A percentile compares a stretch with the other conserved stretches of the same genome.
phyloP scores from a whole-genome alignment of 2,888 invertebrate genomes.

The Ceramica pisi region DNA sequence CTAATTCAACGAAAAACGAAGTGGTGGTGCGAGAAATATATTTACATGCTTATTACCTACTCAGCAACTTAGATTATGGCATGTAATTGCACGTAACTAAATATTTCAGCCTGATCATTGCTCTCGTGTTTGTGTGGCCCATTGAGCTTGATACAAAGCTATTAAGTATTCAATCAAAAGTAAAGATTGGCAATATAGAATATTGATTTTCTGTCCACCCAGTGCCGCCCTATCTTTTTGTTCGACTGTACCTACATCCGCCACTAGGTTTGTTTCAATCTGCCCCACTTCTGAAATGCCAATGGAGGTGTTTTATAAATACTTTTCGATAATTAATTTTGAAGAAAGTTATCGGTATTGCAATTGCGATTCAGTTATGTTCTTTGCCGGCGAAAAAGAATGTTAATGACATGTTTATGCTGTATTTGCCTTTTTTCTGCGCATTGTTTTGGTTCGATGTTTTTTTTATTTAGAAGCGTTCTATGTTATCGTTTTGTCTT shows the following conservation, averaged over 20 bases:
- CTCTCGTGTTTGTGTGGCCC: too few relatives aligned
- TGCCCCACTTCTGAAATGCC: conserved; percentile 57
- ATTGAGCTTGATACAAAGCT: too few relatives aligned
- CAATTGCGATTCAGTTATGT: conserved; percentile 36
- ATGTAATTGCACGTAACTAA: too few relatives aligned
- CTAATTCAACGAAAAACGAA: too few relatives aligned
- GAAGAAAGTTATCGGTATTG: conserved; percentile 59
- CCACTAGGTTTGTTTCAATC: conserved; percentile 26
- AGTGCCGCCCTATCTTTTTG: conserved; percentile 11
- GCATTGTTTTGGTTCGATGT: conserved; percentile 20
- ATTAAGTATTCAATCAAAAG: too few relatives aligned
- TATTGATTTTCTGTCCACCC: neutral
- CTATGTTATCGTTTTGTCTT: conserved; percentile 13
- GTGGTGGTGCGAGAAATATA: too few relatives aligned
- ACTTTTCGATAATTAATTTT: conserved; percentile 57
- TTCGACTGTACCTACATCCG: conserved; percentile 25
- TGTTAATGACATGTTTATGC: conserved; percentile 37
- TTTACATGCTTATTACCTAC: too few relatives aligned
- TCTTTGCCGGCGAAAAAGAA: conserved; percentile 33
- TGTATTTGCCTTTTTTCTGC: conserved; percentile 17
- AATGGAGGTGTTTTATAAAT: conserved; percentile 59
- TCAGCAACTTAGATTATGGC: too few relatives aligned
- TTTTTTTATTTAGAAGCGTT: conserved; percentile 14
- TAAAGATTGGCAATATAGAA: too few relatives aligned
- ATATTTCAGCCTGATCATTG: too few relatives aligned